Base-by-base conservation (phyloP, 2,888 invertebrate genomes). In the Tenthredo distinguenda region DNA sequence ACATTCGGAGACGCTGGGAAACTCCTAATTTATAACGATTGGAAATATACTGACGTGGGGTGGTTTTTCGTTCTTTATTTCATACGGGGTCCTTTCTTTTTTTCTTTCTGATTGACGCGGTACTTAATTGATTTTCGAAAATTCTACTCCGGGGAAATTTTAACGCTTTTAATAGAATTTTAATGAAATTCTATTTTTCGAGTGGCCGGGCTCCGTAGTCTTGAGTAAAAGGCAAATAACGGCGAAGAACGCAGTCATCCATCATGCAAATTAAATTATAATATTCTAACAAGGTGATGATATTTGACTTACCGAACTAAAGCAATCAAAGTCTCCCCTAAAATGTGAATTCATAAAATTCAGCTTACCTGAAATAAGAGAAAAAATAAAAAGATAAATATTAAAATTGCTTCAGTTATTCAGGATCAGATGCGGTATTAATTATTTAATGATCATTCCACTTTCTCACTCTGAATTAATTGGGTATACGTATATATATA, bases 301-400 rank as follows among this genome's bases (percentile, higher is more conserved):
- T 74, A 43, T 74, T 85, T 68, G 62, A 85, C 85, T 85, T 85
- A 85, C 79, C 85, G 47, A 85, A 85, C 62, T 81, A 50, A 68
- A 79, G 43, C 43, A 21, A 79, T 85, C 62, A 79, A 62, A 26
- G 47, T 21, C 2, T 31, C 50, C 18, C n/a, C 43, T 5, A 21
- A 37, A 50, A 40, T 62, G 37, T 65, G 7, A 40, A 81, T 58
- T 21, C 37, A 62, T 40, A 26, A 40, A 40, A 81, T 81, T n/a
- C 18, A 62, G 34, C 89, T 89, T 88, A 89, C 90, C 89, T 89
- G 87, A n/a, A 89, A 89, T 87, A 89, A 34, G 86, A 62, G 1
- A 26, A 26, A 26, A 26, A 26, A 26, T n/a, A 26, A 26, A 26
- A 79, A 71, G 50, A 72, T 71, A 68, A 50, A 15, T 21, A 37